Evolutionary conservation across 2,797 vertebrate species (phyloP).

Genomic region (Mus caroli): DNA sequence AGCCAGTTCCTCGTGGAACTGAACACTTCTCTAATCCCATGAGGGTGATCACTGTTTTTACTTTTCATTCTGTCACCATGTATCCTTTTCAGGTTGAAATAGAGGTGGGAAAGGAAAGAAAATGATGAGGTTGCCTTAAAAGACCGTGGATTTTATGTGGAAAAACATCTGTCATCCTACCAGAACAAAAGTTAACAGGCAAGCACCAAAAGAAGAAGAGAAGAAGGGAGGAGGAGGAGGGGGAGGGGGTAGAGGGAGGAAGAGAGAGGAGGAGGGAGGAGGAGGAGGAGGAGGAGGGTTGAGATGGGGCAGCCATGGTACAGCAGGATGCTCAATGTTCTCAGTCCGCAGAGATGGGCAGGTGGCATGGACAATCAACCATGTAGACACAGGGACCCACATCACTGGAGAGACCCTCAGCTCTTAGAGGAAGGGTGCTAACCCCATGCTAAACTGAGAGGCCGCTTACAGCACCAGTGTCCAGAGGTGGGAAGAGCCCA

Average conservation of each 20-base stretch:
- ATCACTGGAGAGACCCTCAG: not conserved
- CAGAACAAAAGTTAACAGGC: not conserved
- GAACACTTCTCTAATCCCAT: not conserved
- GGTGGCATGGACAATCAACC: not conserved
- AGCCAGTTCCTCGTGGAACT: not conserved
- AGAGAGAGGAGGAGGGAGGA: not conserved
- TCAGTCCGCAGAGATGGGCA: not conserved
- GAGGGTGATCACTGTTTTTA: not conserved
- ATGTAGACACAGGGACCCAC: not conserved
- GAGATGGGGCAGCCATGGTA: accelerated
- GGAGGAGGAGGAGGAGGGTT: not conserved
- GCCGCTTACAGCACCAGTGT: not conserved
- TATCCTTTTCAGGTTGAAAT: not conserved
- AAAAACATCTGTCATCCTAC: not conserved
- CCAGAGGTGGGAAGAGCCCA: too few relatives aligned
- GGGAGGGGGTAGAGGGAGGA: too few relatives aligned
- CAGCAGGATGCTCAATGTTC: not conserved
- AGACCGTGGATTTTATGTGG: not conserved
- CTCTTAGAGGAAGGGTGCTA: not conserved
- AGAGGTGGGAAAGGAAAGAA: not conserved
- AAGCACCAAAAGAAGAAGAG: not conserved
- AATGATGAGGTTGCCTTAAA: not conserved
- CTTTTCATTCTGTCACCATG: not conserved
- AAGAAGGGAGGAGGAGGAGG: too few relatives aligned
- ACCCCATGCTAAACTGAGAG: not conserved